A percentile compares a stretch with the other conserved stretches of the same genome.
Conservation (phyloP, 92 coral and sea anemone genomes). For the Parazoanthus atlanticus region DNA sequence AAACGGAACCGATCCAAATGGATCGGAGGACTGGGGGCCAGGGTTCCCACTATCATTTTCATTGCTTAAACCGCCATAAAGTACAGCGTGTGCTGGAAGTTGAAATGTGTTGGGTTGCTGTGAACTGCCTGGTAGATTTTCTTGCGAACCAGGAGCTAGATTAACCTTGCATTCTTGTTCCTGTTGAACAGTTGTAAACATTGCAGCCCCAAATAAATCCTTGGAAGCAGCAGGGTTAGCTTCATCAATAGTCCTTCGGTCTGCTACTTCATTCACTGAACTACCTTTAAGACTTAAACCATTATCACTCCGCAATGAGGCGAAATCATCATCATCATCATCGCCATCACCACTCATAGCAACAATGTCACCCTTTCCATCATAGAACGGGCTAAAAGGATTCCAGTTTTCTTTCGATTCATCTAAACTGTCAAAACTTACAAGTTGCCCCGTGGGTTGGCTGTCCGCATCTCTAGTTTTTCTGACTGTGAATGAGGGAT, state of each 20-base stretch:
- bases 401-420: conserved; percentile 76
- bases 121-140: not conserved
- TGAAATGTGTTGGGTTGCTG: not conserved
- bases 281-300: not conserved
- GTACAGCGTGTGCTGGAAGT: not conserved
- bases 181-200: conserved; percentile 55
- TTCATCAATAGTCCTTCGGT: conserved; percentile 13
- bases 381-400: conserved; percentile 86
- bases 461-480: conserved; percentile 35
- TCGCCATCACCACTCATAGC: conserved; percentile 29
- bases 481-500: conserved; percentile 65
- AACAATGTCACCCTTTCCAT: conserved; percentile 1
- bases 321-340: conserved; percentile 76
- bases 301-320: conserved; percentile 63
- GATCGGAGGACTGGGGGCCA: conserved; percentile 66
- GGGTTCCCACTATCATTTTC: conserved; percentile 49
- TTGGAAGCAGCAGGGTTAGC: conserved; percentile 26
- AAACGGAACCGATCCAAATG: conserved; percentile 84
- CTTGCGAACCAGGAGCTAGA: conserved; percentile 2
- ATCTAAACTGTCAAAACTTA: conserved; percentile 60
- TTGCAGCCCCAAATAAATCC: conserved; percentile 75
- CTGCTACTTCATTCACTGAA: conserved; percentile 13
- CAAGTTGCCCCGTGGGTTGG: conserved; percentile 57
- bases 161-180: not conserved
- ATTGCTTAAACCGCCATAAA: conserved; percentile 29